phyloP scores from a whole-genome alignment of 2,888 invertebrate species.

The Adela reaumurella region DNA sequence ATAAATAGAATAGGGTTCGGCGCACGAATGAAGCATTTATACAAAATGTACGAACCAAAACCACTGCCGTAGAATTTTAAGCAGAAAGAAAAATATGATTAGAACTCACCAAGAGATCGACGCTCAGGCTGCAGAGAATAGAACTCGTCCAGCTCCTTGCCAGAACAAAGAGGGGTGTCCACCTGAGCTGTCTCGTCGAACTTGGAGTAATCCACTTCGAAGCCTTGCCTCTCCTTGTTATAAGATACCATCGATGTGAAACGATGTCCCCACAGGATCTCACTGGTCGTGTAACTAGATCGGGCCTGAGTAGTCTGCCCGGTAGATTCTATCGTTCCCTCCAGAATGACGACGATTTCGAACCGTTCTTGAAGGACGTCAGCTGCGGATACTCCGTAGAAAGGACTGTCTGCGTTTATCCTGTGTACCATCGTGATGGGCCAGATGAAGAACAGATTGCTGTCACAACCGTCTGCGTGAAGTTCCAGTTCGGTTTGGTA shows the following conservation, averaged over 20 bases:
- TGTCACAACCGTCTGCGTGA: conserved; percentile 73
- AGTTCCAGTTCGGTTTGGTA: conserved; percentile 73
- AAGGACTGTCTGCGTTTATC: conserved; percentile 79
- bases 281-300: conserved; percentile 73
- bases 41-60: too few species aligned
- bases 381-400: conserved; percentile 79
- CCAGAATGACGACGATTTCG: conserved; percentile 77
- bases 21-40: too few species aligned
- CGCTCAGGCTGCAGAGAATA: conserved; percentile 57
- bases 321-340: conserved; percentile 80
- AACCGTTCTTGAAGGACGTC: conserved; percentile 79
- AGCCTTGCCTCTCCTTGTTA: conserved; percentile 70
- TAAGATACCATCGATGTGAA: conserved; percentile 73
- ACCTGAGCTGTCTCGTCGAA: conserved; percentile 78
- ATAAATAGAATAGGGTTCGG: too few species aligned
- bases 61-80: too few species aligned
- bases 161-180: conserved; percentile 75
- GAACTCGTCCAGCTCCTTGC: conserved; percentile 62
- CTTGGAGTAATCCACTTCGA: conserved; percentile 76
- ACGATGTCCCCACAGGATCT: conserved; percentile 78
- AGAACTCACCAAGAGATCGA: conserved; percentile 52
- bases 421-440: conserved; percentile 86
- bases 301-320: conserved; percentile 71
- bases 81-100: too few species aligned
- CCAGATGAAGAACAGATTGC: conserved; percentile 89